phyloP scores from a whole-genome alignment of 2,888 invertebrate species.

The Philonicus albiceps region DNA sequence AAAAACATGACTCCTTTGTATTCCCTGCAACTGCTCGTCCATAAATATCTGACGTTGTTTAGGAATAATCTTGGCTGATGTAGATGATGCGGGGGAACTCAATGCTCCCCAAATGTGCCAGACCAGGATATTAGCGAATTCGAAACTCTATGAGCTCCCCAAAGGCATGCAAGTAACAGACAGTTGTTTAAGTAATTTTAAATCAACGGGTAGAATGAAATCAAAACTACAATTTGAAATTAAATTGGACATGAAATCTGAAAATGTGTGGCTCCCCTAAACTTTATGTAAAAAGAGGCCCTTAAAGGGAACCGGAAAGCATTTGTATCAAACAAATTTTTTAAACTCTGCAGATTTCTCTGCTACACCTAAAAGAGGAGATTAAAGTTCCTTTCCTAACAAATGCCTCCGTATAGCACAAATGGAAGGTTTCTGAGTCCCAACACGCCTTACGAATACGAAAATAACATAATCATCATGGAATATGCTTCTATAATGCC shows the following conservation, averaged over 20 bases:
- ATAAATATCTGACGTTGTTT: slow-evolving; percentile 39
- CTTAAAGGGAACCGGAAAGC: background rate
- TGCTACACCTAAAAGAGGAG: background rate
- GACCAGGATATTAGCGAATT: background rate
- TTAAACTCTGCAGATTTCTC: background rate
- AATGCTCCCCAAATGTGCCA: background rate
- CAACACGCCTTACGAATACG: background rate
- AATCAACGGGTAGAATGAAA: background rate
- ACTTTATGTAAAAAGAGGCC: background rate
- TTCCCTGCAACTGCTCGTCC: slow-evolving; percentile 36
- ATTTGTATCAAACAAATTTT: background rate
- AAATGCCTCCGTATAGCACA: background rate
- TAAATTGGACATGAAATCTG: background rate
- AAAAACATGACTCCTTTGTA: slow-evolving; percentile 37
- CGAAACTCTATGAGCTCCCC: background rate
- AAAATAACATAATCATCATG: background rate
- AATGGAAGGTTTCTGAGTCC: background rate
- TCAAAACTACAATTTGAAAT: background rate
- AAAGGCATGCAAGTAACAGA: background rate
- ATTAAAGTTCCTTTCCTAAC: background rate
- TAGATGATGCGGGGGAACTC: background rate
- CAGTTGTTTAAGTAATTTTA: background rate
- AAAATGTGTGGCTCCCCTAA: background rate
- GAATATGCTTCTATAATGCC: background rate
- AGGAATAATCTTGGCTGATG: background rate